Conservation (phyloP, 2,888 invertebrate genomes). For the Pomacea canaliculata region DNA sequence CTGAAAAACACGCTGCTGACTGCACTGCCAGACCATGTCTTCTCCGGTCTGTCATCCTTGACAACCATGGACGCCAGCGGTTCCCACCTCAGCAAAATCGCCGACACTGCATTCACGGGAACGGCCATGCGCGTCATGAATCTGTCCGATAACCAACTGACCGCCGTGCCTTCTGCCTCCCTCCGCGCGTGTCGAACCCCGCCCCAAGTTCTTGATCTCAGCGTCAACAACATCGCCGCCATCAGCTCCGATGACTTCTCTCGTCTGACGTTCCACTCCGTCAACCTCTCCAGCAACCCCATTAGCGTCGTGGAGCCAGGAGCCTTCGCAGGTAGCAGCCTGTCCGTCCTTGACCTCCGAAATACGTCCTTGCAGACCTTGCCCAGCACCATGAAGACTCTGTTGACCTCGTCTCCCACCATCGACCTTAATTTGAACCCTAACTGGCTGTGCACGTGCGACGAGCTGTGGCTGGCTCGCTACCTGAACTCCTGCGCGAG, state of each 20-base stretch:
- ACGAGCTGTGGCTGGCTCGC: conserved; percentile 43
- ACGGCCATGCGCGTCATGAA: conserved; percentile 39
- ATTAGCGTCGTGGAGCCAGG: conserved; percentile 36
- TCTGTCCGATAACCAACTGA: conserved; percentile 41
- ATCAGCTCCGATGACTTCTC: conserved; percentile 32
- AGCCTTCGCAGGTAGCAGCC: conserved; percentile 37
- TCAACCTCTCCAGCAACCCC: conserved; percentile 41
- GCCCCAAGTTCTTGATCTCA: conserved; percentile 26
- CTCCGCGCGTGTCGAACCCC: conserved; percentile 16
- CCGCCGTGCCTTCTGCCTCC: conserved; percentile 37
- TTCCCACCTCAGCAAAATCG: conserved; percentile 37
- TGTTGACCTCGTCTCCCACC: conserved; percentile 24
- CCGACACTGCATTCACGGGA: conserved; percentile 35
- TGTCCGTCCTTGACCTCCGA: conserved; percentile 40
- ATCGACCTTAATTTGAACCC: conserved; percentile 20
- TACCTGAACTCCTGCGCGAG: conserved; percentile 25
- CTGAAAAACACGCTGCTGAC: conserved; percentile 34
- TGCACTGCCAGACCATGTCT: conserved; percentile 34
- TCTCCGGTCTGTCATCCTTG: conserved; percentile 38
- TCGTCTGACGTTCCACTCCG: conserved; percentile 32
- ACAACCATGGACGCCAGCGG: conserved; percentile 35
- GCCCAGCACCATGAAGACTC: conserved; percentile 36
- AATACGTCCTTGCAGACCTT: conserved; percentile 41
- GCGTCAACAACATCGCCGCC: conserved; percentile 37
- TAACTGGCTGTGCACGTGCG: conserved; percentile 47